These are phyloP conservation scores for Astyanax mexicanus DNA, from an alignment of 2,797 vertebrate genomes.

Conservation along the genomic window DNA sequence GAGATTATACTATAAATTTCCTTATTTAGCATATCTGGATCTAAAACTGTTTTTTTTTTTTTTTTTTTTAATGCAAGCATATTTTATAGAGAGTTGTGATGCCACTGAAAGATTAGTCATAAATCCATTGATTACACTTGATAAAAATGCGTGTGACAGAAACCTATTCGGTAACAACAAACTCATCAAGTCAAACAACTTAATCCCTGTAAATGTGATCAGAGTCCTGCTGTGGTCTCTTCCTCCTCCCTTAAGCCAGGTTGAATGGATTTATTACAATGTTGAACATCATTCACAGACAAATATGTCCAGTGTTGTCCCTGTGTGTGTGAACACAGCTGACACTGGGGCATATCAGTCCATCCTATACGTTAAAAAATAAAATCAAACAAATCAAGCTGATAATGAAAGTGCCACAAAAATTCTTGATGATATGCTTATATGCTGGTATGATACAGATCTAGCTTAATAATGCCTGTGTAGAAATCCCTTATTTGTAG, in stretches of 20 bases:
- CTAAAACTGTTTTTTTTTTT: neutral
- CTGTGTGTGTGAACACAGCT: neutral
- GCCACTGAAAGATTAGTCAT: conserved; percentile 28
- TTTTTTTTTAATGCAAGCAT: neutral
- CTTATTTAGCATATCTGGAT: neutral
- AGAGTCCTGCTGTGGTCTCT: neutral
- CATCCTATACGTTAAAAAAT: neutral
- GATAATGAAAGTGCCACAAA: too few relatives aligned
- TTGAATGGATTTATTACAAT: conserved; percentile 32
- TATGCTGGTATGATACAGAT: too few relatives aligned
- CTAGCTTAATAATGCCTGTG: too few relatives aligned
- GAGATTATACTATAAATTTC: conserved; percentile 6
- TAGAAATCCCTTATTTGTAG: too few relatives aligned
- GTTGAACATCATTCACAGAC: conserved; percentile 32
- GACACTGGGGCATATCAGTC: neutral
- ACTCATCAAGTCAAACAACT: neutral
- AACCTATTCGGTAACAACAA: conserved; percentile 6
- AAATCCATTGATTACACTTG: conserved; percentile 18
- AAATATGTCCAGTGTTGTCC: neutral
- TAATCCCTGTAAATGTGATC: conserved; percentile 34
- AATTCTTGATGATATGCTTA: too few relatives aligned
- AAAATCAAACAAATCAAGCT: too few relatives aligned
- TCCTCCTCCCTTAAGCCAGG: conserved; percentile 16
- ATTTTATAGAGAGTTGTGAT: conserved; percentile 20
- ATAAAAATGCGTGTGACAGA: conserved; percentile 9